Conservation (phyloP, 2,888 invertebrate species). For the Hyalella azteca region DNA sequence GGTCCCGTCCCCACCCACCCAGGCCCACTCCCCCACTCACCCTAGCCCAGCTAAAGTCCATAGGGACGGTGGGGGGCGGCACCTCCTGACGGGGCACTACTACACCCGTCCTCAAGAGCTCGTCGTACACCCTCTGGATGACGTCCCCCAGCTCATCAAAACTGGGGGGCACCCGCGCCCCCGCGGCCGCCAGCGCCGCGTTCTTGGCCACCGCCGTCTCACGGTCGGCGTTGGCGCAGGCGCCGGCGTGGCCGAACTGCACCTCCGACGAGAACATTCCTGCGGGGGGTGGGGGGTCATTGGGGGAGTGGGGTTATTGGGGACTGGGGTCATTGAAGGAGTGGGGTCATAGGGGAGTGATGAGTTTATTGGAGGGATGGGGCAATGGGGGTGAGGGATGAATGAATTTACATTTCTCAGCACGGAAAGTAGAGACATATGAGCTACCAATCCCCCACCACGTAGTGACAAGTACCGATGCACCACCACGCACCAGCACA, state of each 20-base stretch:
- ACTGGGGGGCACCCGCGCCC: constrained; percentile 88
- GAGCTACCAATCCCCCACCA: no score
- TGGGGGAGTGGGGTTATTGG: no score
- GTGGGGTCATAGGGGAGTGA: no score
- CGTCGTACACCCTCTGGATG: constrained; percentile 64
- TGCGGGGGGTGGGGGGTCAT: no score
- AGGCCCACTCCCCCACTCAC: no score
- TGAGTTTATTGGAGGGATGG: neutral
- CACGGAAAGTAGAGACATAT: no score
- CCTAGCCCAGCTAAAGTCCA: constrained; percentile 99
- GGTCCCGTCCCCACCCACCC: no score
- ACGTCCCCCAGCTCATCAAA: constrained; percentile 88
- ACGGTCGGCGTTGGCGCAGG: constrained; percentile 89
- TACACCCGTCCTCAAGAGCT: constrained; percentile 79
- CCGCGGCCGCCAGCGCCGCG: constrained; percentile 77
- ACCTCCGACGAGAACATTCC: constrained; percentile 86
- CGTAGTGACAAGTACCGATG: no score
- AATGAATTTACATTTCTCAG: no score
- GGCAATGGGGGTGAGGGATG: neutral
- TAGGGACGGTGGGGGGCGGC: constrained; percentile 98
- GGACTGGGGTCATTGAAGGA: no score
- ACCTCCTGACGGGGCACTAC: constrained; percentile 89
- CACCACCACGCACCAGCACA: constrained; percentile 65
- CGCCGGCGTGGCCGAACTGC: constrained; percentile 99
- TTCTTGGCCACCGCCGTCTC: constrained; percentile 97